Percentiles rank a stretch among this genome's conserved stretches.
Evolutionary conservation across 2,797 vertebrate species (phyloP).

Genomic region (Chelonia mydas): DNA sequence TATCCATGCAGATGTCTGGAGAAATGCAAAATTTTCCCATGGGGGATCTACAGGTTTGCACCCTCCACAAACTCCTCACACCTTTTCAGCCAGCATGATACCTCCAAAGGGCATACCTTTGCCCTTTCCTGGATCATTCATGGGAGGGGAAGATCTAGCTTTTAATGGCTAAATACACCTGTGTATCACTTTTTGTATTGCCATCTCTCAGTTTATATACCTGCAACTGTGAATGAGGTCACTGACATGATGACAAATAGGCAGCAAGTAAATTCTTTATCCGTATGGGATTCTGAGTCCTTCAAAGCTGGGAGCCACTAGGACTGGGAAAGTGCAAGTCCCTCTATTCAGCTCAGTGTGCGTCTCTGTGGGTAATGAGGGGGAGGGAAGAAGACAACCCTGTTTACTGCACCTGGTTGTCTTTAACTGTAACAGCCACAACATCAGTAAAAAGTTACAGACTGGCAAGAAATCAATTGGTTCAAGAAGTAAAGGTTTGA

Average conservation of each 20-base stretch:
- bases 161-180: neutral
- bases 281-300: fast-evolving
- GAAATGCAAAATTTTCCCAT: neutral
- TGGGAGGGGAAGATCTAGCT: neutral
- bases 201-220: fast-evolving
- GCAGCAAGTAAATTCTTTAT: neutral
- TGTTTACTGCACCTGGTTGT: constrained; percentile 75
- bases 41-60: neutral
- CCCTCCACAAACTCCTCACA: neutral
- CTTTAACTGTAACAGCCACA: constrained; percentile 78
- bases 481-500: constrained; percentile 80
- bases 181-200: neutral
- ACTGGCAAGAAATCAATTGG: constrained; percentile 81
- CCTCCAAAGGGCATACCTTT: neutral
- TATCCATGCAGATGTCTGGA: neutral
- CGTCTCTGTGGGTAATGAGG: neutral
- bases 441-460: constrained; percentile 79
- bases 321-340: neutral
- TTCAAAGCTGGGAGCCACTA: neutral
- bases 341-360: neutral
- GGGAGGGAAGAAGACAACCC: neutral
- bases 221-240: fast-evolving
- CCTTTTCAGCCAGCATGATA: neutral
- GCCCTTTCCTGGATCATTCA: neutral
- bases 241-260: fast-evolving